Conservation (phyloP, 2,888 invertebrate species). For the Chrysolina oricalcia region DNA sequence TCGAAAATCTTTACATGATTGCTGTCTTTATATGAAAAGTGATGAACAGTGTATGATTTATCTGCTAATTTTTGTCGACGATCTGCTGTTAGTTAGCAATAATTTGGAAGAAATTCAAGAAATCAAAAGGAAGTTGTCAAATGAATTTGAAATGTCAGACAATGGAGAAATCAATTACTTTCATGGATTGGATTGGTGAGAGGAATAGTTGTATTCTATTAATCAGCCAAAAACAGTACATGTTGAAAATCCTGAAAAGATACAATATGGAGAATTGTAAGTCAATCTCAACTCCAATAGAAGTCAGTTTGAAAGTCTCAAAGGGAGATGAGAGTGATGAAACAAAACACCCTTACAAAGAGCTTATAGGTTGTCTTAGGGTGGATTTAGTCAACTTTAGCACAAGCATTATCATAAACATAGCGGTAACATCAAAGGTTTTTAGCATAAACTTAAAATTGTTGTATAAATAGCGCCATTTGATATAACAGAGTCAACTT, state of each 20-base stretch:
- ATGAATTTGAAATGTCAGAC: not conserved
- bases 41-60: not conserved
- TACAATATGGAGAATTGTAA: not conserved
- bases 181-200: not conserved
- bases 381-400: no score
- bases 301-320: not conserved
- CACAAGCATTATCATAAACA: no score
- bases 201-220: not conserved
- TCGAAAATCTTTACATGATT: not conserved
- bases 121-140: not conserved
- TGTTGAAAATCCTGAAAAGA: not conserved
- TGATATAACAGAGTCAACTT: no score
- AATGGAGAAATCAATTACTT: not conserved
- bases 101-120: not conserved
- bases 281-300: not conserved
- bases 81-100: not conserved
- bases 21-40: not conserved
- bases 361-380: not conserved
- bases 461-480: no score
- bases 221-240: not conserved
- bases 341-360: not conserved
- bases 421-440: no score
- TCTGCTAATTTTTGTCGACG: not conserved
- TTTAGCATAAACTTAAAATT: no score
- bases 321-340: not conserved